Conservation (phyloP, 2,797 vertebrate genomes). For the Gambusia yucatana region DNA sequence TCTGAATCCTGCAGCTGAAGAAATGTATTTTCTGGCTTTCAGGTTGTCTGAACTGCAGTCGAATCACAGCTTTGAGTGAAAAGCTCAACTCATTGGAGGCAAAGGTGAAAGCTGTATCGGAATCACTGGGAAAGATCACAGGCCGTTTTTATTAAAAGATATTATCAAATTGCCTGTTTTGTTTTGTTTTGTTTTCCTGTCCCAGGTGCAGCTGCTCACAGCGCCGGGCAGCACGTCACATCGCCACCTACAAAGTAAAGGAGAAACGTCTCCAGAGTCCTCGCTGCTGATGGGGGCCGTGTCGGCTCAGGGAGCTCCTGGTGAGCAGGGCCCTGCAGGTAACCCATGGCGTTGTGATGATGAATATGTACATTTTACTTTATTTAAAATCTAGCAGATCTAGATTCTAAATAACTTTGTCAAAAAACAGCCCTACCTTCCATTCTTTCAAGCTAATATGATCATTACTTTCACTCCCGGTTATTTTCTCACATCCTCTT, state of each 20-base stretch:
- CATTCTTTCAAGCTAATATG: background rate
- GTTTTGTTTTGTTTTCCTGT: slow-evolving; percentile 24
- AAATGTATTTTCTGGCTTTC: slow-evolving; percentile 16
- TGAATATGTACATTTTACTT: background rate
- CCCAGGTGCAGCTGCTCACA: slow-evolving; percentile 85
- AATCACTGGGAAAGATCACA: background rate
- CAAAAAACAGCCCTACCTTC: background rate
- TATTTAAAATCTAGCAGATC: background rate
- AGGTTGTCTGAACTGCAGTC: slow-evolving; percentile 95
- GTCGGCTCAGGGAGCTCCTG: slow-evolving; percentile 83
- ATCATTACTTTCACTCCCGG: background rate
- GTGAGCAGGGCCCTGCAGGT: slow-evolving; percentile 83
- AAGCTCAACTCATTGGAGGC: slow-evolving; percentile 86
- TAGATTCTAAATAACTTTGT: background rate
- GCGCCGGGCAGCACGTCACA: slow-evolving; percentile 61
- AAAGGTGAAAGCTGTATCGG: slow-evolving; percentile 79
- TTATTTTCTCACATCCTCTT: slow-evolving; percentile 52
- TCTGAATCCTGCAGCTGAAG: slow-evolving; percentile 8
- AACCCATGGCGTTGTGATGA: background rate
- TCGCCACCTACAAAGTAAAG: slow-evolving; percentile 60
- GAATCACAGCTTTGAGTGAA: slow-evolving; percentile 83
- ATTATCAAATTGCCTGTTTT: slow-evolving; percentile 6
- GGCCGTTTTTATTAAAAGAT: background rate
- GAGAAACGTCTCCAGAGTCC: slow-evolving; percentile 51
- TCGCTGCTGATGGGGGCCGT: slow-evolving; percentile 81